A percentile compares a stretch with the other conserved stretches of the same genome.
Evolutionary conservation across 2,113 vertebrate genomes (phyloP).

Genomic region (Tachuris rubrigastra): DNA sequence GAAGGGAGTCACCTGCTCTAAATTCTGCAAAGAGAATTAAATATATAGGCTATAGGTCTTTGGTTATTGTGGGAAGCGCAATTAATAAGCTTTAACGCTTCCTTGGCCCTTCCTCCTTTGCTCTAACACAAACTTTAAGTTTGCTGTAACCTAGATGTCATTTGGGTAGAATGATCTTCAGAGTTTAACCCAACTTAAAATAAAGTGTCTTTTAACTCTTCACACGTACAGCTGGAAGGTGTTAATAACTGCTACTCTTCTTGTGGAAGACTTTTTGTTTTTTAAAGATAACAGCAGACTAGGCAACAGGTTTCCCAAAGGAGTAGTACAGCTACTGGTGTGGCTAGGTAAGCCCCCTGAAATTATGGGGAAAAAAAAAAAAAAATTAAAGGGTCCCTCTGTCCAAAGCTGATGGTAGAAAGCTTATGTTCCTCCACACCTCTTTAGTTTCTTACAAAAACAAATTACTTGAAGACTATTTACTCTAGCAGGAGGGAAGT

Average conservation of each 20-base stretch:
- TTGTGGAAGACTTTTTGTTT: not conserved
- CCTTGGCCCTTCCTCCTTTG: not conserved
- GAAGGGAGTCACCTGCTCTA: not conserved
- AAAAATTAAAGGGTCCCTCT: not conserved
- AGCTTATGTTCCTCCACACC: not conserved
- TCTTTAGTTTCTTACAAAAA: not conserved
- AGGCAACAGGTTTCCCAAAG: not conserved
- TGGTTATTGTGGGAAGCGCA: not conserved
- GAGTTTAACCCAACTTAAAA: not conserved
- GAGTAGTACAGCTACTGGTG: not conserved
- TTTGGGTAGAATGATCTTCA: not conserved
- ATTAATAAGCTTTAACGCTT: not conserved
- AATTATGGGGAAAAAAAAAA: not conserved
- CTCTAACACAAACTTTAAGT: not conserved
- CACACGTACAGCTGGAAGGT: not conserved
- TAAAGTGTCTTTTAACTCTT: not conserved
- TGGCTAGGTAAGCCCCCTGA: not conserved
- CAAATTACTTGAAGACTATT: not conserved
- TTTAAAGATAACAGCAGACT: not conserved
- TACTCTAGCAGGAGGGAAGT: not conserved
- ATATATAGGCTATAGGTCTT: not conserved
- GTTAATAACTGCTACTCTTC: not conserved
- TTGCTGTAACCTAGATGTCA: not conserved
- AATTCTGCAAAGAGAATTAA: not conserved
- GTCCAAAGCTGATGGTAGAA: not conserved